These are phyloP conservation scores for Ovis canadensis DNA, from an alignment of 2,113 vertebrate genomes.

Conservation along the genomic window DNA sequence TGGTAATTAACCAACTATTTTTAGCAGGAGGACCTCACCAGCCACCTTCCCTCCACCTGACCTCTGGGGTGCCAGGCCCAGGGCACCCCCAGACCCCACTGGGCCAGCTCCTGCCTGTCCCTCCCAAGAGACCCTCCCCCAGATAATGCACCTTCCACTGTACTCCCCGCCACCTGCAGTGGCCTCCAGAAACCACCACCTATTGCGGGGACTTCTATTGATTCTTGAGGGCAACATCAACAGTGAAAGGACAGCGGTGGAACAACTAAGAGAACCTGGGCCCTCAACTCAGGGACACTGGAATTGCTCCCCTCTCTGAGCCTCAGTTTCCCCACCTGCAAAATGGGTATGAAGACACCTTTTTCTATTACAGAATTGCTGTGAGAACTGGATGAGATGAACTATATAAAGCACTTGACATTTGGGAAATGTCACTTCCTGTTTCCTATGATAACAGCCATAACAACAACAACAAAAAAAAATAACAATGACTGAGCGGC, in stretches of 20 bases:
- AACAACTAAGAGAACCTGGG: not conserved
- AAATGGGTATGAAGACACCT: not conserved
- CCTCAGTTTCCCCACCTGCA: not conserved
- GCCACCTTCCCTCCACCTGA: not conserved
- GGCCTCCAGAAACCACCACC: not conserved
- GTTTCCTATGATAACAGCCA: conserved; percentile 54
- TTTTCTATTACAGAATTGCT: not conserved
- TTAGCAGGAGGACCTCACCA: not conserved
- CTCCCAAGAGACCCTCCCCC: not conserved
- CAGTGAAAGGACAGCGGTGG: not conserved
- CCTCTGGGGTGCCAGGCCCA: not conserved
- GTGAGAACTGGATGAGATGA: conserved; percentile 44
- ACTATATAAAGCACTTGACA: conserved; percentile 48
- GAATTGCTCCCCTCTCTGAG: not conserved
- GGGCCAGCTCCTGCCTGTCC: not conserved
- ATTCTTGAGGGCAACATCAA: not conserved
- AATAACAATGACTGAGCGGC: conserved; percentile 54
- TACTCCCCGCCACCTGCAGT: not conserved
- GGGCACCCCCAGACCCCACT: not conserved
- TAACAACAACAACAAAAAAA: conserved; percentile 35
- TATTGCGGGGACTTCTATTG: not conserved
- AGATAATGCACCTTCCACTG: not conserved
- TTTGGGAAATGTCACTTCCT: conserved; percentile 57
- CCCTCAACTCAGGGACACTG: not conserved
- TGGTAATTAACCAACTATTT: not conserved